Evolutionary conservation across 2,113 vertebrate genomes (phyloP), one percentile per base, ranked within the genome.

Genomic region (Pelmatolapia mariae): DNA sequence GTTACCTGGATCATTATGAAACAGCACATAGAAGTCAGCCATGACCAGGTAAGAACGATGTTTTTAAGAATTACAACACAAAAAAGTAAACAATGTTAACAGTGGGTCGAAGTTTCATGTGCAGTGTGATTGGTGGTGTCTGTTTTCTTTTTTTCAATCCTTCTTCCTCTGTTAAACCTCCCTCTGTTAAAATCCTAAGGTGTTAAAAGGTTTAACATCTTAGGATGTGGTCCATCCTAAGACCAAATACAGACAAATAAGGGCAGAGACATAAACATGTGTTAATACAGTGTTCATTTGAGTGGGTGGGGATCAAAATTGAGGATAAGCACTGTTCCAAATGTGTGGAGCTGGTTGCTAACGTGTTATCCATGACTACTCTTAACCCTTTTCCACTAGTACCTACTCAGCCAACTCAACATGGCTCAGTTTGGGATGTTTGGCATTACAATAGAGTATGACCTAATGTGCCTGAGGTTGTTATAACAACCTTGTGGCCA

Each of bases 1-100:
- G 98, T 99, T 89, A 97, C 96, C 0, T 99, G 99, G 99, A 98
- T 99, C 68, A 95, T 99, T 82, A 98, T 99, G 97, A 99, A 99
- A 94, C 95, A 98, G 89, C 97, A 97, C 1, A 96, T 99, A 19
- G 98, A 99, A 93, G 97, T 99, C 76, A 98, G 98, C 93, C 97
- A 97, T 19, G 96, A 98, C 87, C 99, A 99, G 98, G 98, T 99
- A 12, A 5, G 89, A 82, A 18, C 1, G 10, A 26, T 84, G 56
- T 81, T 38, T 33, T 36, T 22, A 52, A 54, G 18, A 0, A 7
- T 29, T 4, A 15, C 29, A 22, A 12, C 10, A 36, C 52, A 47
- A 47, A 47, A 76, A 76, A 45, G 43, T 12, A 47, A 47, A 76
- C 15, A 47, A 47, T 47, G 43, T 47, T 47, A 66, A 38, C 18